Evolutionary conservation across 2,797 vertebrate species (phyloP).

Genomic region (Carapus acus): DNA sequence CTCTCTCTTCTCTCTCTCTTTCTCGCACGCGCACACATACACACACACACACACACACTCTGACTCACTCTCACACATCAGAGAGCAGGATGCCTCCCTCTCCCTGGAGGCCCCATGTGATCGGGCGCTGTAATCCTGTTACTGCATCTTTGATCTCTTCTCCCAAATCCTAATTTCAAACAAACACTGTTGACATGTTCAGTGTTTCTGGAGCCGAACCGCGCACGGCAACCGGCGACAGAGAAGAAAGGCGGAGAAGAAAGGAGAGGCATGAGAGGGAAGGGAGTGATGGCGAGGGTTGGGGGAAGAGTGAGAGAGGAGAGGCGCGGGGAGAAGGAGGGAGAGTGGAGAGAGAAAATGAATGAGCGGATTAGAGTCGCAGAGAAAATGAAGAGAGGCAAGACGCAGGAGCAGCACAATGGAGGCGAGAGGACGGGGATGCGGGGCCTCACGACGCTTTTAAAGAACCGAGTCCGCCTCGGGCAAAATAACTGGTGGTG

Average conservation of each 20-base stretch:
- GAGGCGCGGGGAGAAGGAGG: constrained; percentile 12
- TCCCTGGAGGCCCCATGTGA: constrained; percentile 61
- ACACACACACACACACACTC: too few species aligned
- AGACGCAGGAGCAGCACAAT: constrained; percentile 37
- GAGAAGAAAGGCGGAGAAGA: constrained; percentile 15
- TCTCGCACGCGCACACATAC: too few species aligned
- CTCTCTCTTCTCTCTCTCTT: too few species aligned
- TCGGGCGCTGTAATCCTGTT: constrained; percentile 70
- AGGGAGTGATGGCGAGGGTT: neutral
- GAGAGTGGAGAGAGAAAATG: constrained; percentile 12
- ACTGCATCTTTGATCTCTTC: constrained; percentile 71
- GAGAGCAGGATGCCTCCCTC: constrained; percentile 53
- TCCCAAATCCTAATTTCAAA: constrained; percentile 70
- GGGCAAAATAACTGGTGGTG: constrained; percentile 34
- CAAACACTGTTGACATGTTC: constrained; percentile 65
- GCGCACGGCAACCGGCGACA: constrained; percentile 32
- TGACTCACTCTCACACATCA: constrained; percentile 57
- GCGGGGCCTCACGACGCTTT: constrained; percentile 33
- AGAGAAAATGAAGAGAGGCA: constrained; percentile 32
- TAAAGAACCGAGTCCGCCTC: constrained; percentile 33
- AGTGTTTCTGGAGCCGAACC: constrained; percentile 62
- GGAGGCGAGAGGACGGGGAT: constrained; percentile 31
- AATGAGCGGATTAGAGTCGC: constrained; percentile 51
- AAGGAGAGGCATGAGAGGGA: constrained; percentile 12
- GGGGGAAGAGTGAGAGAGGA: constrained; percentile 1